phyloP scores from a whole-genome alignment of 2,797 vertebrate genomes.

The Sebastes steindachneri region DNA sequence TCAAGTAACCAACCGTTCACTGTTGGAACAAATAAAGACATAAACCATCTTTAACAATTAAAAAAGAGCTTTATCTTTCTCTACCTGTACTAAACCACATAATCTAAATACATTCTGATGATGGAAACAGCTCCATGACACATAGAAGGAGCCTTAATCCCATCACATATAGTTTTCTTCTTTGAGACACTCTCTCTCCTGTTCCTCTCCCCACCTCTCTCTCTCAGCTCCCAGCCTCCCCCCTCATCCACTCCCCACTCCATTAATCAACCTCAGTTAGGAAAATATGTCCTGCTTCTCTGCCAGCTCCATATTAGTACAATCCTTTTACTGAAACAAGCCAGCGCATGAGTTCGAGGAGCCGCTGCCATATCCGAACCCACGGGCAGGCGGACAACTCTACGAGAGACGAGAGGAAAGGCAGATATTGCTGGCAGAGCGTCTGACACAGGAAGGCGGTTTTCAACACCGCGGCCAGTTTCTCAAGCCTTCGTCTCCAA shows the following conservation, averaged over 20 bases:
- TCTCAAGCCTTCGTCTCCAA: conserved; percentile 48
- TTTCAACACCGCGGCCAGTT: conserved; percentile 62
- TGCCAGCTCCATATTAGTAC: conserved; percentile 75
- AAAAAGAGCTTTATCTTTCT: not conserved
- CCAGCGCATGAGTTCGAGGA: conserved; percentile 55
- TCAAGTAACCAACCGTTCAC: not conserved
- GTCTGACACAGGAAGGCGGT: conserved; percentile 63
- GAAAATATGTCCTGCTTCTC: conserved; percentile 74
- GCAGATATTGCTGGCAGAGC: conserved; percentile 57
- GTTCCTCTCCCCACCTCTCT: conserved; percentile 16
- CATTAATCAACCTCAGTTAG: conserved; percentile 72
- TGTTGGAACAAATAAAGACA: not conserved
- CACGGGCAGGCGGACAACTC: conserved; percentile 40
- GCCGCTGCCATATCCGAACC: conserved; percentile 41
- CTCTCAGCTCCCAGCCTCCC: not conserved
- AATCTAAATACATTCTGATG: not conserved
- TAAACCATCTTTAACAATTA: not conserved
- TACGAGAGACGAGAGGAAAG: conserved; percentile 40
- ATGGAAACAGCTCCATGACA: not conserved
- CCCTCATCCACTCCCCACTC: not conserved
- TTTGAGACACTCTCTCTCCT: not conserved
- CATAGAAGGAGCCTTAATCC: not conserved
- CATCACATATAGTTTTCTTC: conserved; percentile 12
- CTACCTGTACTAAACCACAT: not conserved
- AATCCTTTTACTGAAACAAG: conserved; percentile 66